These are phyloP conservation scores for Mesocricetus auratus DNA, from an alignment of 2,113 vertebrate genomes.

Conservation along the genomic window DNA sequence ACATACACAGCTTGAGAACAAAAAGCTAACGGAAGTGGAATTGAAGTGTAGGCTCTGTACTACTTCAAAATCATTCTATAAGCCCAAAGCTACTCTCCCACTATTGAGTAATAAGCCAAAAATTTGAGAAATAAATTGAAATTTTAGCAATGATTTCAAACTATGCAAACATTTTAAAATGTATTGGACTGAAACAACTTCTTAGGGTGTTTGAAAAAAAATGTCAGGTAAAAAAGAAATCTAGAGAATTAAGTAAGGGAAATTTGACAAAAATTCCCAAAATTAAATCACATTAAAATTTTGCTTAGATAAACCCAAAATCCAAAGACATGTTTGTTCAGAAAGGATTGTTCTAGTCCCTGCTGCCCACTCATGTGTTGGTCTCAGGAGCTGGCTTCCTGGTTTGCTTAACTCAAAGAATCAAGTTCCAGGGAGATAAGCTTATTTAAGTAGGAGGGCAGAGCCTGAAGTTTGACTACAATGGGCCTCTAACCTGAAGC, in stretches of 20 bases:
- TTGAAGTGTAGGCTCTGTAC: background rate
- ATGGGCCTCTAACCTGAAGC: background rate
- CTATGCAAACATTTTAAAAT: slow-evolving; percentile 13
- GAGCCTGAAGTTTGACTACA: background rate
- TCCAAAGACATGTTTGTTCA: background rate
- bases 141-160: background rate
- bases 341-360: background rate
- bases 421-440: background rate
- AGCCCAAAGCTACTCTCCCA: background rate
- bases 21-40: background rate
- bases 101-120: background rate
- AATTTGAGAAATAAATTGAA: slow-evolving; percentile 18
- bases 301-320: background rate
- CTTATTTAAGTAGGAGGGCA: background rate
- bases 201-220: background rate
- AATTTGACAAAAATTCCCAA: background rate
- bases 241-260: background rate
- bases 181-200: background rate
- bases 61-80: background rate
- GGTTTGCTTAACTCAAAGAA: background rate
- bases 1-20: background rate
- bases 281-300: background rate
- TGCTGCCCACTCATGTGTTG: rapidly evolving
- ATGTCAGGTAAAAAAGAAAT: background rate
- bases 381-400: background rate